Conservation (phyloP, 92 coral and sea anemone genomes). For the Paramuricea clavata region DNA sequence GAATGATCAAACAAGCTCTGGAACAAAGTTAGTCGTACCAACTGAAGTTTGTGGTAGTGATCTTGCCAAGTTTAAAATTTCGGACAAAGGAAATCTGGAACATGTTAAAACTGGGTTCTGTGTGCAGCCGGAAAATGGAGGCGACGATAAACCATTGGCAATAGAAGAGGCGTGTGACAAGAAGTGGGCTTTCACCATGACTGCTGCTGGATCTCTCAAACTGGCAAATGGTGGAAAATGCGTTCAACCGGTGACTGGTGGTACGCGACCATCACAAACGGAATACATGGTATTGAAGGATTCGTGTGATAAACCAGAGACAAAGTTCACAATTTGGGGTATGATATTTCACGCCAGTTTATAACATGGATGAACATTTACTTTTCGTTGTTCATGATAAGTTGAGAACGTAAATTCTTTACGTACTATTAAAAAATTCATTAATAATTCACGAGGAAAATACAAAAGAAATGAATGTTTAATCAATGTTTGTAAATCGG, state of each 20-base stretch:
- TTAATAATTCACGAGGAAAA: too few relatives aligned
- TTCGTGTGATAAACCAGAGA: constrained; percentile 21
- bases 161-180: background rate
- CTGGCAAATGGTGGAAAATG: constrained; percentile 31
- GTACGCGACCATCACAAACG: background rate
- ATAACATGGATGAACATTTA: background rate
- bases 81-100: background rate
- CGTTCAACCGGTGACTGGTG: constrained; percentile 29
- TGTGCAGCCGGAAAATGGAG: constrained; percentile 5
- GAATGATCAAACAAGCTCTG: background rate
- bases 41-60: constrained; percentile 22
- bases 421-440: too few relatives aligned
- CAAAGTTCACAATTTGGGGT: constrained; percentile 16
- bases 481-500: too few relatives aligned
- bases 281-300: constrained; percentile 3
- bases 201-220: constrained; percentile 1
- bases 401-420: too few relatives aligned
- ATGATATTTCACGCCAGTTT: background rate
- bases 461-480: too few relatives aligned
- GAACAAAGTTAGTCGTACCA: constrained; percentile 11
- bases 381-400: too few relatives aligned
- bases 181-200: constrained; percentile 17
- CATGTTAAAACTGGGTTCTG: constrained; percentile 42
- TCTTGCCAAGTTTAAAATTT: constrained; percentile 15
- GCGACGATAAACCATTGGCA: background rate